These are phyloP conservation scores for Coilia nasus DNA, from an alignment of 2,797 vertebrate species.

Conservation along the genomic window DNA sequence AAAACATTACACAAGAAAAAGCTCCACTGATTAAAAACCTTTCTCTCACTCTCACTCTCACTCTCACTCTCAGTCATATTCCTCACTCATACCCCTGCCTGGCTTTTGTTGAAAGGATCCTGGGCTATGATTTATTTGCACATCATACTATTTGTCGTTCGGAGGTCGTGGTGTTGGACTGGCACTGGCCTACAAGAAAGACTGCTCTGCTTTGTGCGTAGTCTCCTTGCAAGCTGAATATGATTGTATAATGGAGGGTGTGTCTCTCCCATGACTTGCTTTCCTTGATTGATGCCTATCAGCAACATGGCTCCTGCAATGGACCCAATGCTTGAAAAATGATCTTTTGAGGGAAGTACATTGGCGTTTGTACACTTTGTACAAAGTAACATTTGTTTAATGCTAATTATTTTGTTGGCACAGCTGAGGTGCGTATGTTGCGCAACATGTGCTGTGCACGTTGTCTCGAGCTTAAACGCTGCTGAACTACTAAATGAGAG, in stretches of 20 bases:
- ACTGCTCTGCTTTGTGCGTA: neutral
- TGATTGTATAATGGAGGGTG: neutral
- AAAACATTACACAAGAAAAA: neutral
- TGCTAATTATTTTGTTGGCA: neutral
- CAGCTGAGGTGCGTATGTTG: neutral
- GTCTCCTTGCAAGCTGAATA: neutral
- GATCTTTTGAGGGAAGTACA: too few relatives aligned
- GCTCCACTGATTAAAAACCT: conserved; percentile 13
- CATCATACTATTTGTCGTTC: neutral
- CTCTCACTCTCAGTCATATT: neutral
- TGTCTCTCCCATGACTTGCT: neutral
- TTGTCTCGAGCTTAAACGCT: neutral
- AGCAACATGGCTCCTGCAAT: too few relatives aligned
- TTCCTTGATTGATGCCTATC: too few relatives aligned
- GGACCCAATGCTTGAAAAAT: too few relatives aligned
- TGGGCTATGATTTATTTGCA: neutral
- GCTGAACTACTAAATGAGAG: neutral
- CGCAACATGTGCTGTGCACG: neutral
- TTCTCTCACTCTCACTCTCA: neutral
- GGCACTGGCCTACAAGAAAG: neutral
- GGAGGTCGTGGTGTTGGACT: neutral
- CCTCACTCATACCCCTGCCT: neutral
- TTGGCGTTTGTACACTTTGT: too few relatives aligned
- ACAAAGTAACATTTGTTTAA: too few relatives aligned
- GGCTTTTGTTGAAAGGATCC: conserved; percentile 46